Conservation (phyloP, 2,888 invertebrate genomes). For the Atethmia centrago region DNA sequence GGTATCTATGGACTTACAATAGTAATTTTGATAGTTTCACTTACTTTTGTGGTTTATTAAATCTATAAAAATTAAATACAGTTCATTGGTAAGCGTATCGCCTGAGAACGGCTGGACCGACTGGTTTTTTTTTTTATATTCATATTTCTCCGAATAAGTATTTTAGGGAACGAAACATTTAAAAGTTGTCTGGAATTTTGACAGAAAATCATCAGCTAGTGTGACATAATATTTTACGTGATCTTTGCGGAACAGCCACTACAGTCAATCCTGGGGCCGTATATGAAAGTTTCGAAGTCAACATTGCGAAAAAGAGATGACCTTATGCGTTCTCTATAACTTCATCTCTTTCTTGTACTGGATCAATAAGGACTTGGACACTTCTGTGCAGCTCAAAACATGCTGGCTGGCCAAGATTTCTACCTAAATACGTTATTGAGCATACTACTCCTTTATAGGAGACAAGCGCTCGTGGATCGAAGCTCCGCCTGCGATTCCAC, state of each 20-base stretch:
- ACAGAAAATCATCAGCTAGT: background rate
- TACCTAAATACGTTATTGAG: background rate
- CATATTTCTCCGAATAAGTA: background rate
- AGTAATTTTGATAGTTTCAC: background rate
- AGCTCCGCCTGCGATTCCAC: conserved; percentile 81
- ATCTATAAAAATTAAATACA: background rate
- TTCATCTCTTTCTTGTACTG: background rate
- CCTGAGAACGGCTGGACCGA: background rate
- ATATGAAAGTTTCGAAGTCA: background rate
- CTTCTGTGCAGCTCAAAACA: background rate
- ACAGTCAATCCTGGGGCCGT: background rate
- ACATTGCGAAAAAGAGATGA: background rate
- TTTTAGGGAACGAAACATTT: background rate
- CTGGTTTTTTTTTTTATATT: too few relatives aligned
- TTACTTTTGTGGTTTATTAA: background rate
- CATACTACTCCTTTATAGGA: conserved; percentile 66
- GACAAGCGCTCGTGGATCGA: conserved; percentile 72
- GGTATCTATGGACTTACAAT: background rate
- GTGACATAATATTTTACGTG: background rate
- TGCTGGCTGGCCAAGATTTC: background rate
- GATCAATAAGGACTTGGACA: background rate
- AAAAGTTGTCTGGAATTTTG: background rate
- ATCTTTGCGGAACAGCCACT: background rate
- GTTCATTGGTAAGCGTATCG: background rate
- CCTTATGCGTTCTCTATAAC: background rate